These are phyloP conservation scores for Mastigias papua DNA, from an alignment of 30 jellyfish, hydroid and myxozoan genomes.

Conservation along the genomic window DNA sequence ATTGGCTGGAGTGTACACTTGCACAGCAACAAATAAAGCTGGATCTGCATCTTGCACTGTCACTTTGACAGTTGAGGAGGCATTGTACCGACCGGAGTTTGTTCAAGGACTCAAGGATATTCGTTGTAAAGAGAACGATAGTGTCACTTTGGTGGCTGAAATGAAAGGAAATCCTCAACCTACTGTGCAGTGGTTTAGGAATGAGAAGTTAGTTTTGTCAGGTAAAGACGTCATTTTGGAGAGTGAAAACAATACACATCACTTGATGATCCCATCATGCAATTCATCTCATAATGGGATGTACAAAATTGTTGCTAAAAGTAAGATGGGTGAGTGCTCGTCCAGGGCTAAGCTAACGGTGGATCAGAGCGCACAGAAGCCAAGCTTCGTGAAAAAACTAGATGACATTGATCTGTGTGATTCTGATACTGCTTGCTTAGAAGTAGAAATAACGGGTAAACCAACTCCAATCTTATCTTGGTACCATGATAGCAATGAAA, in stretches of 20 bases:
- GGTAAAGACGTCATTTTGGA: conserved; percentile 24
- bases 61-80: conserved; percentile 80
- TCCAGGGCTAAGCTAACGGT: conserved; percentile 79
- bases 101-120: conserved; percentile 62
- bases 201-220: conserved; percentile 47
- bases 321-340: conserved; percentile 82
- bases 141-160: conserved; percentile 63
- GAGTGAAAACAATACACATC: conserved; percentile 16
- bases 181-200: conserved; percentile 83
- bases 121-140: conserved; percentile 63
- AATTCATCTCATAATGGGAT: conserved; percentile 66
- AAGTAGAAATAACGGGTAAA: conserved; percentile 73
- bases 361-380: conserved; percentile 66
- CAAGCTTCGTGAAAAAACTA: conserved; percentile 48
- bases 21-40: conserved; percentile 73
- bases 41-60: conserved; percentile 83
- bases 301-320: conserved; percentile 81
- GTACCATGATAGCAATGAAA: conserved; percentile 79
- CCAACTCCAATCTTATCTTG: conserved; percentile 93
- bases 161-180: conserved; percentile 91
- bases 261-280: conserved; percentile 44
- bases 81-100: conserved; percentile 76
- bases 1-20: conserved; percentile 82
- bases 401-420: conserved; percentile 57
- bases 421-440: conserved; percentile 67